phyloP scores from a whole-genome alignment of 2,797 vertebrate species.

The Chromis chromis region DNA sequence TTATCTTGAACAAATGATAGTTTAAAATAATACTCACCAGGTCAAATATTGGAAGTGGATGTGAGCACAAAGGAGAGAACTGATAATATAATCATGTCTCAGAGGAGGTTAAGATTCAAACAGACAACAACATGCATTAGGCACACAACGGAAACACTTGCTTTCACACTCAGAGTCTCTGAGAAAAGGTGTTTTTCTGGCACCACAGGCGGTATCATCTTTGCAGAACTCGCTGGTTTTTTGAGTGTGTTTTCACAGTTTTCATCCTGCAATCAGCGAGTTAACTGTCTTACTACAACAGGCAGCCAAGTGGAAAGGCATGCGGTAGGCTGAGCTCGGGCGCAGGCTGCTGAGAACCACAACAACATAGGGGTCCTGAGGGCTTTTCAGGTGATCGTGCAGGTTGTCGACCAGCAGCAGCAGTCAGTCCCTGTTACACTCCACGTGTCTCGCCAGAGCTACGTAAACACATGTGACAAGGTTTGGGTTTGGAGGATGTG shows the following conservation, averaged over 20 bases:
- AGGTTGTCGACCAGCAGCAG: slow-evolving; percentile 52
- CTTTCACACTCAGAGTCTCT: slow-evolving; percentile 50
- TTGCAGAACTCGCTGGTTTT: slow-evolving; percentile 37
- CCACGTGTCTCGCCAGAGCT: slow-evolving; percentile 13
- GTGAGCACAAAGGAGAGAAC: slow-evolving; percentile 19
- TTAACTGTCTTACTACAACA: slow-evolving; percentile 77
- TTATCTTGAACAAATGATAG: slow-evolving; percentile 29
- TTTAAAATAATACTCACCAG: slow-evolving; percentile 13
- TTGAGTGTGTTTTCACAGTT: slow-evolving; percentile 62
- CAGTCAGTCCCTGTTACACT: slow-evolving; percentile 21
- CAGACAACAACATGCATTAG: slow-evolving; percentile 43
- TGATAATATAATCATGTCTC: slow-evolving; percentile 32
- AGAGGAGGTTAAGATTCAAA: slow-evolving; percentile 40
- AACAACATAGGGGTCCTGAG: slow-evolving; percentile 69
- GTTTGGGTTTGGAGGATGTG: neutral
- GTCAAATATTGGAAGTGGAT: slow-evolving; percentile 25
- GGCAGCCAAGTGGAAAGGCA: slow-evolving; percentile 82
- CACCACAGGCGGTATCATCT: slow-evolving; percentile 33
- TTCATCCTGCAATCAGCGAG: slow-evolving; percentile 72
- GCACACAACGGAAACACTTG: slow-evolving; percentile 40
- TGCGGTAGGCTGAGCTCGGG: slow-evolving; percentile 65
- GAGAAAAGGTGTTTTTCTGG: slow-evolving; percentile 32
- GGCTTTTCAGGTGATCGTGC: slow-evolving; percentile 72
- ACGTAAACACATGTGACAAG: slow-evolving; percentile 31
- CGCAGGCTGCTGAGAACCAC: slow-evolving; percentile 63